Evolutionary conservation across 2,797 vertebrate species (phyloP), one percentile per base, ranked within the genome.

Genomic region (Potorous gilbertii): DNA sequence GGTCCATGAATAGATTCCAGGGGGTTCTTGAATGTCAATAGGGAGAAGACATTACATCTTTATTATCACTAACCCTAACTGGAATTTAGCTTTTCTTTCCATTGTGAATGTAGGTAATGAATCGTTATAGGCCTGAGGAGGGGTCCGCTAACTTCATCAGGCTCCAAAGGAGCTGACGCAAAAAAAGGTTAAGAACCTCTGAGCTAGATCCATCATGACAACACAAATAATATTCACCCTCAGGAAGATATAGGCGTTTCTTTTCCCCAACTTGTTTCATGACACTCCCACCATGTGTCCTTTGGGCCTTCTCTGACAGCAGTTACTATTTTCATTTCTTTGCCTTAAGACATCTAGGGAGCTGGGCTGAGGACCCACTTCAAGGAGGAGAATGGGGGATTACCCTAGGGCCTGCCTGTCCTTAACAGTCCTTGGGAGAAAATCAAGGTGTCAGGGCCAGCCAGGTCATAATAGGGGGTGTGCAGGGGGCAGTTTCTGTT

Each of bases 381-480:
- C 21, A 46, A 87, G 40, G 74, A 46, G 28, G 34, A 57, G 55
- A 18, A 56, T 3, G 57, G 24, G 50, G 90, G 13, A 4, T 55
- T 87, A 10, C 50, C 40, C 54, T 55, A 0, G 2, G n/a, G 50
- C 52, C 92, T 87, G 57, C 54, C 6, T 31, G 91, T 98, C 98
- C 99, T 99, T 99, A 99, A 99, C 99, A 97, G 98, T 95, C 99
- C 99, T 98, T 99, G 98, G 52, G 98, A 98, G 98, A 99, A 99
- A 93, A 99, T 99, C 0, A 99, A 98, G 96, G 99, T 46, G 40
- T 81, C 74, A 46, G n/a, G 18, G n/a, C 40, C 98, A 57, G 99
- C 99, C 99, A 99, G 99, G 98, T 99, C 99, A 1, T 99, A 99
- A 98, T 99, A 99, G 31, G 99, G 99, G 57, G 99, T 97, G 98